A percentile compares a stretch with the other conserved stretches of the same genome.
phyloP scores from a whole-genome alignment of 2,888 invertebrate genomes.

The Temnothorax rugatulus region DNA sequence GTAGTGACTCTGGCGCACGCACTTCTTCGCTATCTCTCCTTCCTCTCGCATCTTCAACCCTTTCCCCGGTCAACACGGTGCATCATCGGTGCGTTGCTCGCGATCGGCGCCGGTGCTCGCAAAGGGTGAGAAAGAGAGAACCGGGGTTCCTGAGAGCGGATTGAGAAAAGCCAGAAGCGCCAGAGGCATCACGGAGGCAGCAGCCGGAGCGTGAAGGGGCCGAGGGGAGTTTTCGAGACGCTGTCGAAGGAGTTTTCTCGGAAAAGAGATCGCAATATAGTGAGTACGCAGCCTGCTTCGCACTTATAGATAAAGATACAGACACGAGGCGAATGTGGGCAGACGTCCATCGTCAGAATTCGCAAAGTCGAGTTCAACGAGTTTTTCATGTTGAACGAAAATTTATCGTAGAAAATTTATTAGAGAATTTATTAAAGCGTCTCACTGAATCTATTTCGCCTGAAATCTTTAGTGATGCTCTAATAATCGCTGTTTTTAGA shows the following conservation, averaged over 20 bases:
- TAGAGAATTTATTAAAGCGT: background rate
- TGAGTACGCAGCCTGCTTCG: constrained; percentile 64
- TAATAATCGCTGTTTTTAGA: background rate
- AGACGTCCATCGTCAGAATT: background rate
- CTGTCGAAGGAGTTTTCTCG: constrained; percentile 67
- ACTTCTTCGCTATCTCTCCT: background rate
- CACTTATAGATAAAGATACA: constrained; percentile 38
- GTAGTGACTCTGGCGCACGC: constrained; percentile 8
- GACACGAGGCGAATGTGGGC: constrained; percentile 4
- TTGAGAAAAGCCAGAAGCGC: constrained; percentile 77
- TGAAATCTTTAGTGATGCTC: no score
- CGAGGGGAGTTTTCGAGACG: constrained; percentile 30
- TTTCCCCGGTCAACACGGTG: constrained; percentile 7
- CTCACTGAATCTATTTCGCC: background rate
- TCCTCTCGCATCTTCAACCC: background rate
- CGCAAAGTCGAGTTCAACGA: background rate
- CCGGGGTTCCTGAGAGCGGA: constrained; percentile 44
- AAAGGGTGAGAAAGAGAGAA: constrained; percentile 26
- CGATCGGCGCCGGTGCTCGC: constrained; percentile 11
- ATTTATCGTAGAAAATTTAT: background rate
- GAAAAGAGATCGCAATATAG: constrained; percentile 66
- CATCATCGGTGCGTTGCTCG: background rate
- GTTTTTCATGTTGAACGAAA: background rate
- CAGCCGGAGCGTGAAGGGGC: constrained; percentile 7
- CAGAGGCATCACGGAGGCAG: constrained; percentile 55